Evolutionary conservation across 2,888 invertebrate species (phyloP).

Genomic region (Oscheius sp.): DNA sequence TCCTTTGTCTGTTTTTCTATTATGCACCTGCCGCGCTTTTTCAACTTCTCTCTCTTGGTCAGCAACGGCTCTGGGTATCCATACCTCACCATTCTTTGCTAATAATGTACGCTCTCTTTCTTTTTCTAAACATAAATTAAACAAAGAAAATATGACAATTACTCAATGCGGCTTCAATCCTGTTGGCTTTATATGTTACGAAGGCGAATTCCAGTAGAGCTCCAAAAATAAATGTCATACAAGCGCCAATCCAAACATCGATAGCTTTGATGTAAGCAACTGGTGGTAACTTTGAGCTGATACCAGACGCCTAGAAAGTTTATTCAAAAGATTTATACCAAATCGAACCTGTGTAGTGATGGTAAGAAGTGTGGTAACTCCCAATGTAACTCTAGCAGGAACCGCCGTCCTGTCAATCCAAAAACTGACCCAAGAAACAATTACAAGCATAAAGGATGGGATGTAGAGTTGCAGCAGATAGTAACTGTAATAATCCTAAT

Average conservation of each 20-base stretch:
- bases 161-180: constrained; percentile 52
- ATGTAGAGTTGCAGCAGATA: constrained; percentile 99
- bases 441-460: constrained; percentile 83
- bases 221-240: constrained; percentile 93
- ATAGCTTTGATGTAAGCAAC: constrained; percentile 89
- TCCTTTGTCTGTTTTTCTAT: constrained; percentile 29
- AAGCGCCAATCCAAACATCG: constrained; percentile 75
- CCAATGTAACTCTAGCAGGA: constrained; percentile 77
- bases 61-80: constrained; percentile 52
- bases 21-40: constrained; percentile 39
- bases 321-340: constrained; percentile 31
- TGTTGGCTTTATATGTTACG: constrained; percentile 83
- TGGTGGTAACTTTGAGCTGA: constrained; percentile 71
- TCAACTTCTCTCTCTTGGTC: constrained; percentile 58
- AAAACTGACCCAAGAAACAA: constrained; percentile 70
- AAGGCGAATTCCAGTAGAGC: constrained; percentile 95
- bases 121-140: constrained; percentile 13
- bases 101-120: constrained; percentile 36
- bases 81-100: constrained; percentile 39
- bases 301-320: constrained; percentile 77
- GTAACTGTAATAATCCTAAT: constrained; percentile 80
- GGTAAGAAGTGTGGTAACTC: constrained; percentile 93
- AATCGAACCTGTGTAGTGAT: constrained; percentile 86
- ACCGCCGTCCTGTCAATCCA: constrained; percentile 67
- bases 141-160: constrained; percentile 14